Conservation (phyloP, 2,113 vertebrate species). For the Vireo altiloquus region DNA sequence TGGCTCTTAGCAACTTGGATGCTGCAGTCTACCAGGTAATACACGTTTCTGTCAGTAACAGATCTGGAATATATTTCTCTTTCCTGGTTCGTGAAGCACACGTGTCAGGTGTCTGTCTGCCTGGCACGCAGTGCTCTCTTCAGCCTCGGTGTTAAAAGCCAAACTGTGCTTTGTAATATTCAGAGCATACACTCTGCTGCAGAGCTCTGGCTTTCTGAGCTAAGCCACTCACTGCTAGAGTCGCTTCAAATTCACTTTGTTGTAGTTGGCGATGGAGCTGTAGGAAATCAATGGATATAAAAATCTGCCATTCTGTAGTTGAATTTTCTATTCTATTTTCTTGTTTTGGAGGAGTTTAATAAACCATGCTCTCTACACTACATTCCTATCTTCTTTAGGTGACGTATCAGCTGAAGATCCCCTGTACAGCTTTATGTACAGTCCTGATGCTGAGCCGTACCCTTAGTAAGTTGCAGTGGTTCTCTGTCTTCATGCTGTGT, state of each 20-base stretch:
- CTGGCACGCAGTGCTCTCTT: background rate
- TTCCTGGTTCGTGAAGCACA: background rate
- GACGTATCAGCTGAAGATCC: constrained; percentile 97
- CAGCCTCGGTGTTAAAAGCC: background rate
- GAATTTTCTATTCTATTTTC: background rate
- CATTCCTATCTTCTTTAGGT: constrained; percentile 73
- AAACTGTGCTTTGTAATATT: background rate
- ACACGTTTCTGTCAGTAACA: background rate
- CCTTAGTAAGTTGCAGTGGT: constrained; percentile 91
- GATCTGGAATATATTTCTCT: background rate
- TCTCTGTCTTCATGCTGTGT: constrained; percentile 92
- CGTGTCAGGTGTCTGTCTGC: background rate
- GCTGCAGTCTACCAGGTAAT: constrained; percentile 95
- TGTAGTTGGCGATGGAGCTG: background rate
- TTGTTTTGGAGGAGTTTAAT: background rate
- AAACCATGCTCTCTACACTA: background rate
- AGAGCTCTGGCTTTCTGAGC: background rate
- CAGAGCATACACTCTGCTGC: background rate
- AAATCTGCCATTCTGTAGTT: background rate
- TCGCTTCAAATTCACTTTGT: background rate
- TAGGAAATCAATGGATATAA: background rate
- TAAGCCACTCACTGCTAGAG: background rate
- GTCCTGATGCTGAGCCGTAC: constrained; percentile 92
- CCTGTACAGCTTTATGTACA: constrained; percentile 92
- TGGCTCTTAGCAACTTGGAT: constrained; percentile 95